These are phyloP conservation scores for Antheraea pernyi DNA, from an alignment of 1,140 invertebrate genomes.

Conservation along the genomic window DNA sequence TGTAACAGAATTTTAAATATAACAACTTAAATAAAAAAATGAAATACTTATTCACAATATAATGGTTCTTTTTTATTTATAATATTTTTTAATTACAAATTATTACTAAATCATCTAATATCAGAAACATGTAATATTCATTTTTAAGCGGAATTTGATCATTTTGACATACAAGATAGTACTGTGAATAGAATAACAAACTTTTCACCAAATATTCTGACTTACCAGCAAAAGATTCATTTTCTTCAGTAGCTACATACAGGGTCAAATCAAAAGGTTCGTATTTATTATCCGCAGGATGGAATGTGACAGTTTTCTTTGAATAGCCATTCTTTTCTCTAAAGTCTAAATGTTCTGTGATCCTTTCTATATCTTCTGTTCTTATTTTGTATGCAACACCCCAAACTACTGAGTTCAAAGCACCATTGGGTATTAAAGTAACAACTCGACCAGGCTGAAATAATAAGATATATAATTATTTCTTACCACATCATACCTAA, in stretches of 20 bases:
- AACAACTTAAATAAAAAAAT: too few species aligned
- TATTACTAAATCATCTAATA: too few species aligned
- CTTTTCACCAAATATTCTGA: constrained; percentile 2
- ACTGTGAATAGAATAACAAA: neutral
- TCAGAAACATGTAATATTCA: too few species aligned
- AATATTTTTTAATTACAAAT: too few species aligned
- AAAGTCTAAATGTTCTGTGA: constrained; percentile 90
- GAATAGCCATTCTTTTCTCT: constrained; percentile 95
- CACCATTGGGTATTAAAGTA: constrained; percentile 86
- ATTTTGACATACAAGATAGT: neutral
- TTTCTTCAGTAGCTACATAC: constrained; percentile 90
- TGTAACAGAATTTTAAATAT: too few species aligned
- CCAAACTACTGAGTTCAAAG: constrained; percentile 87
- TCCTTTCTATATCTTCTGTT: constrained; percentile 83
- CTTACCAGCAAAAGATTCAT: constrained; percentile 86
- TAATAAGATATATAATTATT: neutral
- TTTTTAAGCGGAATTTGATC: too few species aligned
- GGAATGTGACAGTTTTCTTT: constrained; percentile 84
- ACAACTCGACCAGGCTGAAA: constrained; percentile 94
- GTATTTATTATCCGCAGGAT: constrained; percentile 79
- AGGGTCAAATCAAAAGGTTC: constrained; percentile 87
- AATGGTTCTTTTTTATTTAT: too few species aligned
- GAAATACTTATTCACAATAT: too few species aligned
- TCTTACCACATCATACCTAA: neutral
- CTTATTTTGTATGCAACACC: constrained; percentile 95